Evolutionary conservation across 2,113 vertebrate genomes (phyloP).

Genomic region (Mystacornis crossleyi): DNA sequence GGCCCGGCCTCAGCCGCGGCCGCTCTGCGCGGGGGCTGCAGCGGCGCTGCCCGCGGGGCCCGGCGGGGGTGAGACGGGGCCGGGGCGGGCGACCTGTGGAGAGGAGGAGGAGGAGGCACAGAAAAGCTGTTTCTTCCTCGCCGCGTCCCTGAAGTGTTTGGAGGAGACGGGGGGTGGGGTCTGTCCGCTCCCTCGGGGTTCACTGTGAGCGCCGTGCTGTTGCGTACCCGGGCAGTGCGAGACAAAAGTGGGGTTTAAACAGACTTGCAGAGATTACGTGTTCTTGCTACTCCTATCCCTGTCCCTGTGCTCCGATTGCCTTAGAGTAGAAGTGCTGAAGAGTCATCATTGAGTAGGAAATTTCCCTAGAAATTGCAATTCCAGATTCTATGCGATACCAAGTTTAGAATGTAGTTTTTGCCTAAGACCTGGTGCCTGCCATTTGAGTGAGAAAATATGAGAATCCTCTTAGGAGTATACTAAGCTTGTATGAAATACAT

Average conservation of each 20-base stretch:
- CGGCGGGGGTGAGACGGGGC: background rate
- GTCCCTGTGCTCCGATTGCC: rapidly evolving
- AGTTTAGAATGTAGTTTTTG: background rate
- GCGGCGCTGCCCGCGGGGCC: background rate
- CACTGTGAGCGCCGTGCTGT: rapidly evolving
- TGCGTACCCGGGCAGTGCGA: rapidly evolving
- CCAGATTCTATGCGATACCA: rapidly evolving
- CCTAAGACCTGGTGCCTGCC: background rate
- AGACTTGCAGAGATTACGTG: rapidly evolving
- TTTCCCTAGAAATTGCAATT: background rate
- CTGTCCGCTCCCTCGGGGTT: background rate
- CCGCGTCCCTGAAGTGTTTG: background rate
- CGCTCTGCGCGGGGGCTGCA: background rate
- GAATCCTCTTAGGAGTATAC: background rate
- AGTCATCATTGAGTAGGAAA: background rate
- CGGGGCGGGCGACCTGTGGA: background rate
- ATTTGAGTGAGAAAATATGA: rapidly evolving
- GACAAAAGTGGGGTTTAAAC: rapidly evolving
- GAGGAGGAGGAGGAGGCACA: too few relatives aligned
- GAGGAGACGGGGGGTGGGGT: background rate
- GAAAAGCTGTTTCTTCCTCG: background rate
- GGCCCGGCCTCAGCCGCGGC: background rate
- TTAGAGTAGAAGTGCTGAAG: too few relatives aligned
- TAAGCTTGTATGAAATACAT: rapidly evolving
- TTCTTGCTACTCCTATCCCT: rapidly evolving